phyloP scores from a whole-genome alignment of 2,113 vertebrate genomes.

The Harpagus bidentatus region DNA sequence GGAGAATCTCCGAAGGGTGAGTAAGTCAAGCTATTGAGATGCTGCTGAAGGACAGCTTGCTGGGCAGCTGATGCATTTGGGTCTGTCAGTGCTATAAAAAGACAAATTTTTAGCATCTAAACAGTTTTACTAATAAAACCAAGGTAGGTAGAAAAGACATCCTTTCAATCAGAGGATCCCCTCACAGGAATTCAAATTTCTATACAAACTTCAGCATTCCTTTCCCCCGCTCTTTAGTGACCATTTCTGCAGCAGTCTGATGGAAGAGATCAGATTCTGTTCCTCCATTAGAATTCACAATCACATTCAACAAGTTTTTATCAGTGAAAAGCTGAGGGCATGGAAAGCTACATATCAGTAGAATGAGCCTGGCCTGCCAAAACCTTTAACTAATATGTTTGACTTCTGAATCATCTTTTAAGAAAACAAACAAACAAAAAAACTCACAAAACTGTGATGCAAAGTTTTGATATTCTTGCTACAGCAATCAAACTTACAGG shows the following conservation, averaged over 20 bases:
- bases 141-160: neutral
- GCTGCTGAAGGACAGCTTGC: constrained; percentile 90
- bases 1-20: constrained; percentile 93
- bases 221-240: no score
- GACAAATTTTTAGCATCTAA: neutral
- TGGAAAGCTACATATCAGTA: neutral
- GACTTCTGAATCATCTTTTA: neutral
- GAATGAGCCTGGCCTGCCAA: neutral
- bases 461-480: neutral
- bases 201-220: neutral
- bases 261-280: neutral
- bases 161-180: neutral
- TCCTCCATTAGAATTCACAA: neutral
- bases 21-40: constrained; percentile 87
- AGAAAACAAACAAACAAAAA: no score
- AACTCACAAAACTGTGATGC: neutral
- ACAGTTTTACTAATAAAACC: neutral
- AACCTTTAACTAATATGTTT: neutral
- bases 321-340: neutral
- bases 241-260: neutral
- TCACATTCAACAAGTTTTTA: no score
- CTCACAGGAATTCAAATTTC: no score
- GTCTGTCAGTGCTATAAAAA: constrained; percentile 81
- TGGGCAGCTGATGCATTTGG: constrained; percentile 85
- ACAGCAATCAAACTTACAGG: neutral